Evolutionary conservation across 2,797 vertebrate species (phyloP).

Genomic region (Thripadectes ignobilis): DNA sequence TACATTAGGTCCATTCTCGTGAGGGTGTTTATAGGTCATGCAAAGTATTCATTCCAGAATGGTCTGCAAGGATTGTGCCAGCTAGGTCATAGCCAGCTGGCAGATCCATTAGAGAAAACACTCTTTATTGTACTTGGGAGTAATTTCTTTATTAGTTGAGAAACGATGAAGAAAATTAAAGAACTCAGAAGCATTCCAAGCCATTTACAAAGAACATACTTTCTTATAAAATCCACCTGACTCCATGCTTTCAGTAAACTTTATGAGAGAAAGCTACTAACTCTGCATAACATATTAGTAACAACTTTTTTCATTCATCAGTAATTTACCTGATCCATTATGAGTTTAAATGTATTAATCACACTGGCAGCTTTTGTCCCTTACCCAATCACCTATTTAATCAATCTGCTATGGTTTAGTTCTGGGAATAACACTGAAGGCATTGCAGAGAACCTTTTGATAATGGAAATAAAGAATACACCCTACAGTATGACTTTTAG

Average conservation of each 20-base stretch:
- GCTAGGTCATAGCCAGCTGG: not conserved
- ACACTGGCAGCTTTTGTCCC: not conserved
- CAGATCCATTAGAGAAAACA: not conserved
- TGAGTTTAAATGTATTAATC: not conserved
- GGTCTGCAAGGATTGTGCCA: not conserved
- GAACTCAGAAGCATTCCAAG: not conserved
- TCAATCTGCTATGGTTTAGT: not conserved
- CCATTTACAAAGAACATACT: not conserved
- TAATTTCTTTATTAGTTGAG: not conserved
- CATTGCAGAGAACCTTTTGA: not conserved
- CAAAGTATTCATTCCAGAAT: not conserved
- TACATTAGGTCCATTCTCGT: not conserved
- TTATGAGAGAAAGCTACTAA: not conserved
- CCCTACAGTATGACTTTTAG: not conserved
- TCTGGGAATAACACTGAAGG: not conserved
- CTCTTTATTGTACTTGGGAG: not conserved
- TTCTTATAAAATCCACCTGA: not conserved
- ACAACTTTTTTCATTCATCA: not conserved
- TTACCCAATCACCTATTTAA: not conserved
- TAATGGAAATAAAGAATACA: not conserved
- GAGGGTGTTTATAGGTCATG: not conserved
- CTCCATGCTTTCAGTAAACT: not conserved
- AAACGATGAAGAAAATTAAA: slow-evolving; percentile 5
- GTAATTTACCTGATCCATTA: not conserved
- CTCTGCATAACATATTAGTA: not conserved